Conservation (phyloP, 1,140 invertebrate genomes). For the Drosophila nannoptera region DNA sequence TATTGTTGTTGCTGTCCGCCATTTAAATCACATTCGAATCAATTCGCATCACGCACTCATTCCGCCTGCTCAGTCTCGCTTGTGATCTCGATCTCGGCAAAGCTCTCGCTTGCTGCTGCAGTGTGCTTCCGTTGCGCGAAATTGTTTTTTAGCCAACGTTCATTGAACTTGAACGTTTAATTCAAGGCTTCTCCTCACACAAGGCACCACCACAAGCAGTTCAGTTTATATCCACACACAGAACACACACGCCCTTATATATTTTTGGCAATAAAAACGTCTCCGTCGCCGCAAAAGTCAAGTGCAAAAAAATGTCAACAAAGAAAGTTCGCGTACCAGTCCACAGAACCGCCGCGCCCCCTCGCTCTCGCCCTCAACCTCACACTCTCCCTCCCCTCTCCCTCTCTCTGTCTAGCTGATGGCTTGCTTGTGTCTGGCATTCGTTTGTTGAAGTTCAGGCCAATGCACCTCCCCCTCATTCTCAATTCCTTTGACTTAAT, state of each 20-base stretch:
- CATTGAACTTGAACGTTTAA: slow-evolving; percentile 54
- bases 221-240: slow-evolving; percentile 33
- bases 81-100: slow-evolving; percentile 45
- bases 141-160: slow-evolving; percentile 51
- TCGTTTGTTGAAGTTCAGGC: slow-evolving; percentile 64
- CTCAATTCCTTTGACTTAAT: slow-evolving; percentile 52
- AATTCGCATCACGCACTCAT: slow-evolving; percentile 41
- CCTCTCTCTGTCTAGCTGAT: slow-evolving; percentile 17
- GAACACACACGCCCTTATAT: slow-evolving; percentile 32
- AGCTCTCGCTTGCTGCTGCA: slow-evolving; percentile 24
- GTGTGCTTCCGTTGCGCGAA: slow-evolving; percentile 32
- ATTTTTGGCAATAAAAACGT: slow-evolving; percentile 72
- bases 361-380: too few species aligned
- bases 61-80: slow-evolving; percentile 34
- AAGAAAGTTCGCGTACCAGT: slow-evolving; percentile 47
- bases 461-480: slow-evolving; percentile 26
- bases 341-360: slow-evolving; percentile 6
- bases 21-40: slow-evolving; percentile 40
- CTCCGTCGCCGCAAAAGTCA: slow-evolving; percentile 61
- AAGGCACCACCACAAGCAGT: slow-evolving; percentile 60
- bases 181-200: slow-evolving; percentile 61
- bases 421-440: slow-evolving; percentile 14
- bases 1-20: slow-evolving; percentile 6
- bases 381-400: neutral
- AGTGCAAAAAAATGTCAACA: slow-evolving; percentile 64